Evolutionary conservation across 2,113 vertebrate species (phyloP), one percentile per base, ranked within the genome.

Genomic region (Psittacula cyanocephala): DNA sequence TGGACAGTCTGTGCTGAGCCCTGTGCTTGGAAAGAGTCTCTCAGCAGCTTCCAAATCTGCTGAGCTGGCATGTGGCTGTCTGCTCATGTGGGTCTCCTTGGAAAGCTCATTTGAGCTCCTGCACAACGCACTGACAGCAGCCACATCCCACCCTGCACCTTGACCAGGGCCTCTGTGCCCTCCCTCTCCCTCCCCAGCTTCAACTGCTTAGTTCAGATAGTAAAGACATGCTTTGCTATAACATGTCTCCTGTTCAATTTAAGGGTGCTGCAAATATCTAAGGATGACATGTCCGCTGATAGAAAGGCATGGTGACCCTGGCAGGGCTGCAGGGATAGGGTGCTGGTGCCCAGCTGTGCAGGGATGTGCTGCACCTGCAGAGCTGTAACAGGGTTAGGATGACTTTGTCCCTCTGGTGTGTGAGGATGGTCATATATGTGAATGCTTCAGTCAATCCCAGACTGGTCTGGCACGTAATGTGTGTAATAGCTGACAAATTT

Each of bases 131-230:
- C 39, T 7, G 44, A 15, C 63, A 72, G 1, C 9, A 2, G 31
- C 49, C 5, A 1, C 62, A 15, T 43, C 81, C 68, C 1, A 1
- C 47, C 75, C 37, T 18, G 5, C 57, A 18, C 50, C 39, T 65
- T 7, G 1, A 29, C 39, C 3, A 2, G 39, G 39, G 46, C 5
- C 41, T 37, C 62, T 27, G 55, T 24, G 20, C 33, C 60, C 59
- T 13, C 44, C 44, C 35, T 35, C 50, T 29, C 19, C 50, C 57
- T 59, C 13, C 57, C 63, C 33, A 24, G 15, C 44, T n/a, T 5
- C 0, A 0, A 3, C 6, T 1, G 0, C 57, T 13, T 7, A 1
- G 0, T 9, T 44, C 29, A 10, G 31, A 0, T 11, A 6, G 7
- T 2, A 24, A 53, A 77, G 59, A 24, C 2, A 1, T 9, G 35